Base-by-base conservation (phyloP, 2,113 vertebrate genomes). In the Callionymus lyra region DNA sequence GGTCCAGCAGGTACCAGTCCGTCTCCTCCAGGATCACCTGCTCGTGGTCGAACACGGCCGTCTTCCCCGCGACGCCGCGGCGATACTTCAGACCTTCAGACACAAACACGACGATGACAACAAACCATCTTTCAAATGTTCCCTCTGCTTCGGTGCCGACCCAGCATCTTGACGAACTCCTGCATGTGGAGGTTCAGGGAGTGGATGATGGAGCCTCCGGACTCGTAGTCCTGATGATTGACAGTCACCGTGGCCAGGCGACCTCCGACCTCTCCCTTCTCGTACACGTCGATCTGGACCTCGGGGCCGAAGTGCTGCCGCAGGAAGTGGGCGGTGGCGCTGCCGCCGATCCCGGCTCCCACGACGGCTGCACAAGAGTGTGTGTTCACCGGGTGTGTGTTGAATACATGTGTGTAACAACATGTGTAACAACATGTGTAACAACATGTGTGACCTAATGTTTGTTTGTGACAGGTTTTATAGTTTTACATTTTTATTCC, bases 151-250 rank as follows among this genome's bases (percentile, higher is more conserved):
- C n/a, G n/a, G n/a, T 37, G 34, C 90, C 82, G 58, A 99, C 94
- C 94, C 16, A 98, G 77, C 47, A 87, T 88, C 71, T 97, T 95
- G 74, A 96, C 87, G 54, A 97, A 97, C 57, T 93, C 91, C 79
- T 95, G 91, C 92, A 97, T 93, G 76, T 99, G 93, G 38, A 99
- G 85, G 67, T 93, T 98, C 56, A 99, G 88, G 13, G 92, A 88
- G 34, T 99, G 93, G 59, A 99, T 90, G 74, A 92, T 90, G 38
- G 89, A 91, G 0, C 89, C 92, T 1, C 94, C 88, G 4, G 89
- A 92, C 76, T 99, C 93, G 0, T 99, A 97, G 62, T 90, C 87
- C 53, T 94, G 85, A 59, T 91, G 88, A 76, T 97, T 97, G 55
- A 97, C 94, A 0, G 90, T 91, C 42, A 96, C 77, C 1, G 92